phyloP scores from a whole-genome alignment of 2,888 invertebrate species.

The Lasioglossum calceatum region DNA sequence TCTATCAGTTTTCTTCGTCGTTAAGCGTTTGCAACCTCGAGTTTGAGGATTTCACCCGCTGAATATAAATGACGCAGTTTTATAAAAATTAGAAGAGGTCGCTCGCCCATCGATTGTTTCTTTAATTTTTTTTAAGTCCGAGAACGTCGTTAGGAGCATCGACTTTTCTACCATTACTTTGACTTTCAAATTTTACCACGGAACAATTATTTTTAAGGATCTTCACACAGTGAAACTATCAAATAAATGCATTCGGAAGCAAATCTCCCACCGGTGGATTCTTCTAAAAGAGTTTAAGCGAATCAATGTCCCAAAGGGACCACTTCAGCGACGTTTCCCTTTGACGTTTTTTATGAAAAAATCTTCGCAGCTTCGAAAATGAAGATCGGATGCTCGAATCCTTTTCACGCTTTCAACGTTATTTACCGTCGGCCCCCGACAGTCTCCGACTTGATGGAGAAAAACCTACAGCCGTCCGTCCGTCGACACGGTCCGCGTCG shows the following conservation, averaged over 20 bases:
- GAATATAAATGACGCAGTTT: not conserved
- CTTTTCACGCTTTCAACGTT: slow-evolving; percentile 45
- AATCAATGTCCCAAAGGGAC: not conserved
- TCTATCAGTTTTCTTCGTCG: not conserved
- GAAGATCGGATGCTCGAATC: not conserved
- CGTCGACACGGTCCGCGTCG: slow-evolving; percentile 1
- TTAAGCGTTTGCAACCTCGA: not conserved
- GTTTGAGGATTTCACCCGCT: not conserved
- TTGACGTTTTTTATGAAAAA: not conserved
- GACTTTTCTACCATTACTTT: not conserved
- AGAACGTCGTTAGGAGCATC: not conserved
- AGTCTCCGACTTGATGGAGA: not conserved
- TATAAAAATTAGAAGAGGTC: not conserved
- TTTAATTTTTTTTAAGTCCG: not conserved
- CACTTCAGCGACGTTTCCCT: not conserved
- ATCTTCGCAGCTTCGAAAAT: not conserved
- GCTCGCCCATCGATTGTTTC: not conserved
- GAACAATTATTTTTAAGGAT: not conserved
- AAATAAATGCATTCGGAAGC: not conserved
- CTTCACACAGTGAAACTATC: not conserved
- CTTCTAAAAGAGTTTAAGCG: not conserved
- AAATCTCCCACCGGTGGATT: not conserved
- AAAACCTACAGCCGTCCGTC: slow-evolving; percentile 29
- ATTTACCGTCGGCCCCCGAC: slow-evolving; percentile 34
- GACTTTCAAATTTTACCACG: not conserved